These are phyloP conservation scores for Kradibia gibbosae DNA, from an alignment of 1,140 invertebrate species.

Conservation along the genomic window DNA sequence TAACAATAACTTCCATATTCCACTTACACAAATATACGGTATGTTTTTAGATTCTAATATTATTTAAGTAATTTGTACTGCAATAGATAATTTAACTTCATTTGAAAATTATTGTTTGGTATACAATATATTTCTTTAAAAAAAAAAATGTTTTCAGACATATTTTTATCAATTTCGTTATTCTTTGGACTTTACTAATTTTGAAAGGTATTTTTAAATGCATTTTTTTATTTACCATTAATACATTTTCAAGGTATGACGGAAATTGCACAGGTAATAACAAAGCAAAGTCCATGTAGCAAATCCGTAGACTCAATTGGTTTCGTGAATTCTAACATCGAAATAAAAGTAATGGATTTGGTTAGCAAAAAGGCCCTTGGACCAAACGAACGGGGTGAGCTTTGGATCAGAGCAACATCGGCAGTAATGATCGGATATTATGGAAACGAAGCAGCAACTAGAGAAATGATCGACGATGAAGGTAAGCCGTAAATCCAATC, in stretches of 20 bases:
- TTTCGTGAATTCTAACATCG: conserved; percentile 29
- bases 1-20: background rate
- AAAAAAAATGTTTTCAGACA: no score
- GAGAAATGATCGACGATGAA: conserved; percentile 70
- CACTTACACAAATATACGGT: conserved; percentile 35
- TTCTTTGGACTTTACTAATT: no score
- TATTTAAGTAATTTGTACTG: no score
- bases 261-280: no score
- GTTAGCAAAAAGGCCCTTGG: conserved; percentile 53
- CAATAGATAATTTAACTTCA: no score
- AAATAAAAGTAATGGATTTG: conserved; percentile 51
- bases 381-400: conserved; percentile 63
- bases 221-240: no score
- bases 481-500: conserved; percentile 65
- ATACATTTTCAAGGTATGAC: no score
- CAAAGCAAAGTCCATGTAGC: background rate
- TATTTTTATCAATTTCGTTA: no score
- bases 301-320: conserved; percentile 39
- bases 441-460: conserved; percentile 72
- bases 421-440: conserved; percentile 64
- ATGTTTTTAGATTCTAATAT: background rate
- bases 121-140: no score
- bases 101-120: no score
- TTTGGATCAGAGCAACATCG: conserved; percentile 59
- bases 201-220: no score